These are phyloP conservation scores for Setophaga coronata DNA, from an alignment of 2,113 vertebrate genomes.

Conservation along the genomic window DNA sequence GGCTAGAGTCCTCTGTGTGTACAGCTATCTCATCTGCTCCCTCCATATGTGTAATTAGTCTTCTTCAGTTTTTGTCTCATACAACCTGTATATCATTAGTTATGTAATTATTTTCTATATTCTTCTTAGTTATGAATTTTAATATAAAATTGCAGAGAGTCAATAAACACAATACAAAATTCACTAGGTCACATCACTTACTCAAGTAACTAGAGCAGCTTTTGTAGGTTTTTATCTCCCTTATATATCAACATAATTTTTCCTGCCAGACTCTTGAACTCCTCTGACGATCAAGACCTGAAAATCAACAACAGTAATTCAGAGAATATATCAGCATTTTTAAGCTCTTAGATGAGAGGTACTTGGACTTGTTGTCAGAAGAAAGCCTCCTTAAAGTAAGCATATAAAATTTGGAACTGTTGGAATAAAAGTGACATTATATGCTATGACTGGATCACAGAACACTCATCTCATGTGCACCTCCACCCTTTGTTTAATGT, in stretches of 20 bases:
- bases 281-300: neutral
- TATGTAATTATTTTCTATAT: neutral
- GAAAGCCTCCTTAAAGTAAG: neutral
- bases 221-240: neutral
- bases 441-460: neutral
- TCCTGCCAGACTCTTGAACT: neutral
- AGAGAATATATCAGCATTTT: neutral
- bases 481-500: neutral
- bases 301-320: neutral
- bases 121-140: neutral
- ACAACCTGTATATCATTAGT: neutral
- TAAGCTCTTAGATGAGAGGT: neutral
- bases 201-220: neutral
- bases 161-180: neutral
- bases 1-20: neutral
- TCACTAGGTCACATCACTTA: neutral
- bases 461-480: neutral
- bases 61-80: neutral
- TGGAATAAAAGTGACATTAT: neutral
- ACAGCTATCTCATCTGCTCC: neutral
- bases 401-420: neutral
- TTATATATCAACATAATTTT: neutral
- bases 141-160: neutral
- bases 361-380: neutral
- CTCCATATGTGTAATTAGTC: neutral